Evolutionary conservation across 2,888 invertebrate species (phyloP), one percentile per base, ranked within the genome.

Genomic region (Epicampocera succincta): DNA sequence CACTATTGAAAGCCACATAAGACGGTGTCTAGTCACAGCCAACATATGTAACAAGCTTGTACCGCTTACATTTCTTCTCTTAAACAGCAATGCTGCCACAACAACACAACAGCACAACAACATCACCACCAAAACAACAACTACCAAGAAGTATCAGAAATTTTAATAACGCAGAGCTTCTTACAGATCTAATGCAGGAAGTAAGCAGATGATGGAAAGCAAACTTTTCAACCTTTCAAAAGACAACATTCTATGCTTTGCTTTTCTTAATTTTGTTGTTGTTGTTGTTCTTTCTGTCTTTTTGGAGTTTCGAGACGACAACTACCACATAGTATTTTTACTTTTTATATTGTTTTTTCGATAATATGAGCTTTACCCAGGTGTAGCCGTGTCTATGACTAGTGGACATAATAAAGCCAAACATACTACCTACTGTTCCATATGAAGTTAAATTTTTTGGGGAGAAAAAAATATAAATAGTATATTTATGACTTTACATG

Each of bases 1-100:
- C 80, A 75, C 80, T 80, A 84, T 84, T 80, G 72, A 81, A 73
- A 73, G 72, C 77, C 42, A 74, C 77, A 80, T 69, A 80, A 79
- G 75, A 75, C 72, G 72, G 71, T 76, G 80, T 80, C 76, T 80
- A 80, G 80, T 71, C 76, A 66, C 21, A 40, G 40, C 71, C 44
- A 71, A 75, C 80, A 80, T 72, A 80, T 71, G 65, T 76, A 72
- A 61, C 75, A 46, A 42, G 9, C 66, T 66, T 69, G 80, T 80
- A 80, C 78, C 78, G 78, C 78, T 79, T 76, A 46, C 69, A 69
- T 52, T 40, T 65, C 63, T 56, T 66, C 58, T 17, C 58, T 17
- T 17, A 46, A 54, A 19, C 44, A 52, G 19, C 42, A 71, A 63
- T 52, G 52, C 21, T 17, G 25, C 38, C 40, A 42, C 50, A 38